Percentiles rank a stretch among this genome's conserved stretches.
Conservation (phyloP, 1,140 invertebrate species). For the Sycophila sp. region DNA sequence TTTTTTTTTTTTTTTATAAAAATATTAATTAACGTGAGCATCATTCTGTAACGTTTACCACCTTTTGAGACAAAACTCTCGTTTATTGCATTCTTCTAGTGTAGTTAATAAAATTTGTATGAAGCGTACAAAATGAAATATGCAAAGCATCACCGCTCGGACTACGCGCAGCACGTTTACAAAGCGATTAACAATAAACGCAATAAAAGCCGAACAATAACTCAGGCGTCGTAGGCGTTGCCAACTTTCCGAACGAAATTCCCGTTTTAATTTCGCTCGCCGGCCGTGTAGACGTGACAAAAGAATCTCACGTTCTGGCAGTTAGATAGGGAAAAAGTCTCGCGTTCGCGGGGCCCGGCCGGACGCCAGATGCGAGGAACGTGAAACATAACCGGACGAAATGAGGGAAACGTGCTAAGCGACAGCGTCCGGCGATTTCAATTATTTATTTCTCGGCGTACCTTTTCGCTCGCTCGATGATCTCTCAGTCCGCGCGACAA, state of each 20-base stretch:
- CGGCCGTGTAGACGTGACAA: conserved; percentile 33
- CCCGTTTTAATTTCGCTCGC: conserved; percentile 39
- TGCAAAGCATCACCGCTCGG: no score
- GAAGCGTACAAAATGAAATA: no score
- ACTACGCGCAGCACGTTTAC: no score
- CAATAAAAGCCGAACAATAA: conserved; percentile 14
- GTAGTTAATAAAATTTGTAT: no score
- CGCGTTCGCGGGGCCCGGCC: conserved; percentile 25
- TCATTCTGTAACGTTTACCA: no score
- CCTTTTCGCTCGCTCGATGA: conserved; percentile 11
- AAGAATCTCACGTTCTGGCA: conserved; percentile 39
- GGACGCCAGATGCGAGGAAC: conserved; percentile 41
- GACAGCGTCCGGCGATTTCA: conserved; percentile 24
- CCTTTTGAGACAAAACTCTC: no score
- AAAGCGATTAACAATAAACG: not conserved
- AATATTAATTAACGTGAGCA: no score
- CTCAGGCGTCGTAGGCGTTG: not conserved
- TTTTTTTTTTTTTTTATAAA: no score
- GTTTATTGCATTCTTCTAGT: no score
- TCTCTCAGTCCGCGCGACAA: conserved; percentile 3
- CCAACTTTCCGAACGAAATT: conserved; percentile 2
- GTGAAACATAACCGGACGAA: conserved; percentile 39
- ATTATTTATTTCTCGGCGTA: conserved; percentile 31
- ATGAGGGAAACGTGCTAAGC: conserved; percentile 40
- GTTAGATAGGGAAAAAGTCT: conserved; percentile 43